These are phyloP conservation scores for Megaceryle maxima DNA, from an alignment of 2,113 vertebrate species.

Conservation along the genomic window DNA sequence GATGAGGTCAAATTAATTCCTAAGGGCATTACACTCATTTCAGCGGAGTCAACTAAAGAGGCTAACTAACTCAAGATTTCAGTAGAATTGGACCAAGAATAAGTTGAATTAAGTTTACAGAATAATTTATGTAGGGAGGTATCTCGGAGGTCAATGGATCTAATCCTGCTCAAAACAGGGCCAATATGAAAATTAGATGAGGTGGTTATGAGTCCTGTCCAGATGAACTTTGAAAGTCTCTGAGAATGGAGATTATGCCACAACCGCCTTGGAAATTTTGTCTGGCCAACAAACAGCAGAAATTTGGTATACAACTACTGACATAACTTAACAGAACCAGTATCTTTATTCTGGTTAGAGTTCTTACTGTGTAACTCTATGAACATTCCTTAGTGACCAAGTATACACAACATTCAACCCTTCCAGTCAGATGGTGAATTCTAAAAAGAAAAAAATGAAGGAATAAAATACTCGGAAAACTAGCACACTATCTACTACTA, in stretches of 20 bases:
- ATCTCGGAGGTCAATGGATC: background rate
- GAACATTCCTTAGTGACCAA: background rate
- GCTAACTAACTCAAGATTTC: background rate
- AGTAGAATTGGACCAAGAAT: background rate
- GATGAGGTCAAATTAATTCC: background rate
- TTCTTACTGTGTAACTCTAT: background rate
- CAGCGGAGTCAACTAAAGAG: background rate
- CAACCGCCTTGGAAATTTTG: background rate
- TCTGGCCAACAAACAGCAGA: background rate
- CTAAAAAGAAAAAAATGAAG: background rate
- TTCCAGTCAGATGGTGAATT: background rate
- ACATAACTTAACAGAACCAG: background rate
- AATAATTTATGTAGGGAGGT: background rate
- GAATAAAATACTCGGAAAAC: background rate
- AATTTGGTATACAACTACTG: background rate
- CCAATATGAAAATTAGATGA: background rate
- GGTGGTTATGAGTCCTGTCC: background rate
- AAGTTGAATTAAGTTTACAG: background rate
- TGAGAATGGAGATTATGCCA: background rate
- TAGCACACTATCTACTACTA: background rate
- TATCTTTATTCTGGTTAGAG: background rate
- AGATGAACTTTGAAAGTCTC: background rate
- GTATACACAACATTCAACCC: background rate
- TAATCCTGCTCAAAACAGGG: background rate
- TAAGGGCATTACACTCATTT: background rate